Conservation (phyloP, 2,888 invertebrate species). For the Noctua pronuba region DNA sequence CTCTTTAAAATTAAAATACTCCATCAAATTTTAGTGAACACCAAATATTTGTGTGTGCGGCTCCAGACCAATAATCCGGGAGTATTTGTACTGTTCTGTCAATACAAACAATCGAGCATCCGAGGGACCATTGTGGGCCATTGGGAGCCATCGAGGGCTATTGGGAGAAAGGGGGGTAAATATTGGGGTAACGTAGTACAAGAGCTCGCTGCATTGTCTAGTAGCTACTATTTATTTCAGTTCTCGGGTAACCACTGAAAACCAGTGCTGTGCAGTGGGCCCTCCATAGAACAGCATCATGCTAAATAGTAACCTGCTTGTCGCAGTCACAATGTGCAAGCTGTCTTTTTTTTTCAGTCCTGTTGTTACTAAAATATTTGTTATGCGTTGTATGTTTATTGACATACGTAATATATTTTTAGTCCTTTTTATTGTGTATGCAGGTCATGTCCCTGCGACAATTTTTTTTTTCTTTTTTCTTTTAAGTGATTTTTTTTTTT, state of each 20-base stretch:
- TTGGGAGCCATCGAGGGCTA: constrained; percentile 7
- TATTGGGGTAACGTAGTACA: constrained; percentile 25
- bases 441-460: neutral
- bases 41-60: constrained; percentile 57
- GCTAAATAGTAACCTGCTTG: neutral
- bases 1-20: constrained; percentile 41
- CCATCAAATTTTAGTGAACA: constrained; percentile 38
- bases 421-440: neutral
- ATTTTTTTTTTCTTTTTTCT: no score
- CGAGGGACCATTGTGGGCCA: constrained; percentile 8
- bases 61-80: constrained; percentile 52
- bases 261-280: neutral
- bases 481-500: no score
- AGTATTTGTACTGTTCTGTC: constrained; percentile 57
- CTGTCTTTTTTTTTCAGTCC: neutral
- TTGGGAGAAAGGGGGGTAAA: constrained; percentile 19
- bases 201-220: constrained; percentile 7
- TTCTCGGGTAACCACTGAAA: neutral
- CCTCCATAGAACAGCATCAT: neutral
- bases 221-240: neutral
- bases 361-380: neutral
- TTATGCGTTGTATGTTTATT: neutral
- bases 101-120: constrained; percentile 56
- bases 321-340: neutral
- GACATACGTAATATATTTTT: no score